Base-by-base conservation (phyloP, 35 echinoderm and acorn worm genomes). In the Ophiothrix spiculata region DNA sequence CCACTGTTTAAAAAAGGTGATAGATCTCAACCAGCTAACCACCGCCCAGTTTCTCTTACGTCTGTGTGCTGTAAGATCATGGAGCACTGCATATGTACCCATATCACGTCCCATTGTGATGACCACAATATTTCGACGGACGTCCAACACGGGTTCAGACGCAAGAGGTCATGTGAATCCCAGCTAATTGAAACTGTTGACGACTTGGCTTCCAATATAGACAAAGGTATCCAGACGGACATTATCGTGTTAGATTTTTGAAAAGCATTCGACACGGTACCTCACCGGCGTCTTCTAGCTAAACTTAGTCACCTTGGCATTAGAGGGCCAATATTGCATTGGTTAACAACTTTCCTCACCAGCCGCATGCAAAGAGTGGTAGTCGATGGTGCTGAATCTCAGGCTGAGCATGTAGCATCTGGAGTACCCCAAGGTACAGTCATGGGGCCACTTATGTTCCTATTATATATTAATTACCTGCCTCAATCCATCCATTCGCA, bases 401-500 rank as follows among this genome's bases (percentile, higher is more conserved):
- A 15, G 31, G 15, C 28, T 21, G 40, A 34, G 14, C 15, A 81
- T 32, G 64, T 94, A 1, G 79, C 31, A 16, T 90, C 84, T 29
- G 84, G 88, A 10, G 92, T 94, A 8, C 88, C 84, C 12, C 88
- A 94, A 40, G 92, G 92, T 19, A 88, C 92, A 35, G 88, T 90
- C 8, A 64, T 90, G 0, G 84, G 92, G 1, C 83, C 88, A n/a
- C 29, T 94, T 17, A 34, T 94, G 83, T 94, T 94, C 75, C 54
- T 90, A 0, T 6, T 37, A 10, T 91, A 86, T 32, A 76, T 94
- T 11, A 87, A 86, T 76, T 60, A 94, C 69, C 56, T 95, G 32
- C 83, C 88, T 12, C 6, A 0, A 11, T 14, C 17, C 35, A 39
- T 90, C 40, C 12, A 39, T 29, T 94, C 88, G 31, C 0, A 78